Base-by-base conservation (phyloP, 2,113 vertebrate genomes). In the Meleagris gallopavo region DNA sequence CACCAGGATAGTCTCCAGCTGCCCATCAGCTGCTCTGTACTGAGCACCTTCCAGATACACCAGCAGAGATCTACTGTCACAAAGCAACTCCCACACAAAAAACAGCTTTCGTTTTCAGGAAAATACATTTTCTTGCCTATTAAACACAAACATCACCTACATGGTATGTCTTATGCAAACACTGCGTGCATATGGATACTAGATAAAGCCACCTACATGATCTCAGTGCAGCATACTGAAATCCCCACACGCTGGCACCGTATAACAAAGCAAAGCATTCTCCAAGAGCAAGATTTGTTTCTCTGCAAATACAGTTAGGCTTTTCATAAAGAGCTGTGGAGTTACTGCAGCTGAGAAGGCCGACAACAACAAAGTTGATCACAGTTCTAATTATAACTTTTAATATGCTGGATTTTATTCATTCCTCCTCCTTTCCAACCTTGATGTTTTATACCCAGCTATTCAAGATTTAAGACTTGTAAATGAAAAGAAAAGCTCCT, bases 381-480 rank as follows among this genome's bases (percentile, higher is more conserved):
- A 36, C 65, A 54, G 76, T 73, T 93, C 94, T 96, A 95, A 96
- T 95, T 95, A 96, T 95, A 95, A 91, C 66, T 69, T 93, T 78
- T 96, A 93, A 95, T 83, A 95, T 86, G 43, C 48, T 93, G 77
- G 32, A 82, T 93, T 95, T 94, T 95, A 97, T 97, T 96, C 86
- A 95, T 95, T 91, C 83, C 94, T 96, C 86, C 93, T 95, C 76
- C 94, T 95, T 96, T 94, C 75, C 88, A 88, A 82, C 65, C 83
- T 88, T 75, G 86, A 91, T 88, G 90, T 75, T 95, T 95, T 95
- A 90, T 94, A 67, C 43, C 36, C 19, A 93, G 79, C 91, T 95
- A 86, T 86, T 94, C 90, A 86, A 86, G 71, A 64, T 48, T 91
- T 75, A 86, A 86, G 70, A 81, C 43, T 93, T 19, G 3, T 70